A percentile compares a stretch with the other conserved stretches of the same genome.
phyloP scores from a whole-genome alignment of 2,888 invertebrate genomes.

The Elmis aenea region DNA sequence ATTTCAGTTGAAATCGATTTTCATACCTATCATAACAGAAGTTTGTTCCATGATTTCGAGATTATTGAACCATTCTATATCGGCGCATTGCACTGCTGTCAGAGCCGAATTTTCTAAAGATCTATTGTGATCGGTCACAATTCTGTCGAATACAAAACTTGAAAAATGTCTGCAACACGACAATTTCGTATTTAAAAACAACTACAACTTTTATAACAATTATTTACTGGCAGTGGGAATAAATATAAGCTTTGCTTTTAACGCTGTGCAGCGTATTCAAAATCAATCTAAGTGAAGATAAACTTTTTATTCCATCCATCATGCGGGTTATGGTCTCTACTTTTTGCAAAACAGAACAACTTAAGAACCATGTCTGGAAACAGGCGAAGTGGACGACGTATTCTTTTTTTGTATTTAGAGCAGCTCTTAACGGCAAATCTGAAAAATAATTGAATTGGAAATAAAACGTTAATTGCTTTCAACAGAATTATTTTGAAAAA shows the following conservation, averaged over 20 bases:
- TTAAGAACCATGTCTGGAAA: conserved; percentile 22
- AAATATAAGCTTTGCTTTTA: conserved; percentile 16
- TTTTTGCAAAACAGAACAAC: conserved; percentile 23
- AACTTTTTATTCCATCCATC: conserved; percentile 10
- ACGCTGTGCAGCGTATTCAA: conserved; percentile 11
- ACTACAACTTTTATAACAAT: neutral
- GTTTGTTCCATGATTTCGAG: conserved; percentile 20
- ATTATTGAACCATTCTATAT: conserved; percentile 22
- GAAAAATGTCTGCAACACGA: conserved; percentile 14
- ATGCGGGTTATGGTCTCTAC: conserved; percentile 14
- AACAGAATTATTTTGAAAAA: too few species aligned
- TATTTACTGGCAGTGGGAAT: conserved; percentile 14
- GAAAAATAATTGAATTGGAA: conserved; percentile 1
- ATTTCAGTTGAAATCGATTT: too few species aligned
- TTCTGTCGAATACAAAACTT: conserved; percentile 23
- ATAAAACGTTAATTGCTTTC: too few species aligned
- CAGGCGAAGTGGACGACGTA: conserved; percentile 10
- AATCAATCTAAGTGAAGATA: conserved; percentile 14
- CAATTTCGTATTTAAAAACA: conserved; percentile 3
- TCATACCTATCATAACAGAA: conserved; percentile 14
- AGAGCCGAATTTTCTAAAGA: conserved; percentile 16
- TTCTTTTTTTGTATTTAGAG: conserved; percentile 6
- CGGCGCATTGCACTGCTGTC: conserved; percentile 8
- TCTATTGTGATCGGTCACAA: conserved; percentile 24
- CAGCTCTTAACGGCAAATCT: neutral